Evolutionary conservation across 2,888 invertebrate genomes (phyloP).

Genomic region (Drosophila fungiperda): DNA sequence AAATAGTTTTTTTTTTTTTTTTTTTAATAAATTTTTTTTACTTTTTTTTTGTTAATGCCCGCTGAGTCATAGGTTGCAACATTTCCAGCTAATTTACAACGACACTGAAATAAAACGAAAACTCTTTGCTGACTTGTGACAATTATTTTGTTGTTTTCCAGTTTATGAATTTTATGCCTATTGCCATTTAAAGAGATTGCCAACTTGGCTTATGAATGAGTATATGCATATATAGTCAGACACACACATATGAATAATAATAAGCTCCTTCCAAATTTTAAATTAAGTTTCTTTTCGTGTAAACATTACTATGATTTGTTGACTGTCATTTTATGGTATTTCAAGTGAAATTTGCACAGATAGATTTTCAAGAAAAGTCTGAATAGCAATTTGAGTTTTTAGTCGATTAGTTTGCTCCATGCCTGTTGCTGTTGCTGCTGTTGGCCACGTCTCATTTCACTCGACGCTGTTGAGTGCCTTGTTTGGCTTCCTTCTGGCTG

Average conservation of each 20-base stretch:
- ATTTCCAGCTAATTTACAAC: neutral
- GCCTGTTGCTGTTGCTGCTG: constrained; percentile 1
- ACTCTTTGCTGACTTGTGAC: neutral
- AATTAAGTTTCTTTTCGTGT: neutral
- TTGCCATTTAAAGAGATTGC: neutral
- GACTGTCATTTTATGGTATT: neutral
- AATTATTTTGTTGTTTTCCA: neutral
- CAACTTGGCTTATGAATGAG: neutral
- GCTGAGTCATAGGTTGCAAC: neutral
- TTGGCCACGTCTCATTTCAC: constrained; percentile 57
- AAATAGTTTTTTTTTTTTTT: neutral
- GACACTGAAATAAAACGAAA: neutral
- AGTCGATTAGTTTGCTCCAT: constrained; percentile 26
- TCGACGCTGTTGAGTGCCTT: constrained; percentile 53
- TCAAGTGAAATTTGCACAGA: neutral
- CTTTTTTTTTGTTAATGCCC: neutral
- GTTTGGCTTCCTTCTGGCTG: constrained; percentile 60
- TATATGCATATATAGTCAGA: neutral
- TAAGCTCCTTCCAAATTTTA: neutral
- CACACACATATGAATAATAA: neutral
- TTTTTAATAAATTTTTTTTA: neutral
- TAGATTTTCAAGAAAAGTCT: constrained; percentile 2
- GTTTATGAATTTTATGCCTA: neutral
- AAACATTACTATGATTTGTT: neutral
- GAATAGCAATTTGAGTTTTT: constrained; percentile 31